Evolutionary conservation across 2,888 invertebrate species (phyloP).

Genomic region (Sclerodermus sp.): DNA sequence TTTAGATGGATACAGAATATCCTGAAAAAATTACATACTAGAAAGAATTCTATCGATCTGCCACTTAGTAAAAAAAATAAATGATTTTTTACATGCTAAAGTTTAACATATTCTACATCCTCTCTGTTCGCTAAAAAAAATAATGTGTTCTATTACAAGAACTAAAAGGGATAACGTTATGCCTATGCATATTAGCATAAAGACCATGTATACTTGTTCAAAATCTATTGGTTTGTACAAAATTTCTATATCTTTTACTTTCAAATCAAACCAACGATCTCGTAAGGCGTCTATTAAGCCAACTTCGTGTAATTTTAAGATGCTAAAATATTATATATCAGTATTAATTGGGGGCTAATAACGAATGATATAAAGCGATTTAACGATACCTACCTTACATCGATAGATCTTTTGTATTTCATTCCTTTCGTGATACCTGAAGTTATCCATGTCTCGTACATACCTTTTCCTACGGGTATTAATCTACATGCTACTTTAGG

Average conservation of each 20-base stretch:
- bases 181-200: constrained; percentile 18
- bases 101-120: no score
- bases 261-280: constrained; percentile 8
- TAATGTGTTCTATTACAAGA: constrained; percentile 14
- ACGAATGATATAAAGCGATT: neutral
- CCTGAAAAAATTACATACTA: no score
- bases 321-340: constrained; percentile 14
- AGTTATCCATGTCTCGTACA: constrained; percentile 21
- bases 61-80: no score
- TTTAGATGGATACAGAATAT: no score
- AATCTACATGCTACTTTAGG: constrained; percentile 14
- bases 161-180: constrained; percentile 15
- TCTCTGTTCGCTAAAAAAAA: neutral
- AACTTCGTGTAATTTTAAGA: constrained; percentile 24
- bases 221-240: constrained; percentile 19
- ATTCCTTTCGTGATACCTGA: constrained; percentile 27
- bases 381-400: constrained; percentile 30
- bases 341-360: no score
- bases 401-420: constrained; percentile 25
- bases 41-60: no score
- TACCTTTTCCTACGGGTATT: neutral
- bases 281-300: constrained; percentile 20
- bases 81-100: no score
- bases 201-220: constrained; percentile 22
- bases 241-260: fast-evolving